Evolutionary conservation across 2,113 vertebrate species (phyloP), one percentile per base, ranked within the genome.

Genomic region (Zootoca vivipara): DNA sequence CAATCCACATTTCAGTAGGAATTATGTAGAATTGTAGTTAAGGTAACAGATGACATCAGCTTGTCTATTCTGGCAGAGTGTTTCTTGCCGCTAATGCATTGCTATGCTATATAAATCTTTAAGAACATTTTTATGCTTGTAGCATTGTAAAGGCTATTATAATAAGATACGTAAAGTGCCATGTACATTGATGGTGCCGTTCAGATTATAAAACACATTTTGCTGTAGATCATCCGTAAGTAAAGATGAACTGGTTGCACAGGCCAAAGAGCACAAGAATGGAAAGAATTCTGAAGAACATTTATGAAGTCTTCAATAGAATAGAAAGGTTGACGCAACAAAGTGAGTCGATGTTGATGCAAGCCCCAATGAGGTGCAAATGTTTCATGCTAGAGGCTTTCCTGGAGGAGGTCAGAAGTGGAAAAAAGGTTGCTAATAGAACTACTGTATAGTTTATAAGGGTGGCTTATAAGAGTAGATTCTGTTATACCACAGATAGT

Each of bases 21-120:
- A 24, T 56, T 22, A 70, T 5, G 28, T 15, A 18, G 35, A 83
- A 69, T 15, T 35, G 10, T 75, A 33, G 10, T 75, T 85, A 62
- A 38, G 22, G 75, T 74, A 52, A 75, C 24, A 75, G 82, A 7
- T 74, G 24, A 62, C 7, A 38, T 74, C 52, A 64, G 83, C 40
- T 8, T 28, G 58, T 46, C 15, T 83, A 24, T 74, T 58, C 30
- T 58, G 33, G n/a, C 16, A 38, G 24, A 30, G 13, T 20, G 26
- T 85, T 62, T 75, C 72, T 40, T 75, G 52, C 4, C 18, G 56
- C 30, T 75, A 26, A 62, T 75, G 82, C 40, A 38, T 22, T 15
- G 46, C 70, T 56, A 56, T 35, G 46, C n/a, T 73, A 73, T 58
- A 75, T 85, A 85, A 85, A 85, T 74, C 69, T 73, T 84, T 74